Evolutionary conservation across 2,888 invertebrate species (phyloP), one percentile per base, ranked within the genome.

Genomic region (Acrobasis consociella): DNA sequence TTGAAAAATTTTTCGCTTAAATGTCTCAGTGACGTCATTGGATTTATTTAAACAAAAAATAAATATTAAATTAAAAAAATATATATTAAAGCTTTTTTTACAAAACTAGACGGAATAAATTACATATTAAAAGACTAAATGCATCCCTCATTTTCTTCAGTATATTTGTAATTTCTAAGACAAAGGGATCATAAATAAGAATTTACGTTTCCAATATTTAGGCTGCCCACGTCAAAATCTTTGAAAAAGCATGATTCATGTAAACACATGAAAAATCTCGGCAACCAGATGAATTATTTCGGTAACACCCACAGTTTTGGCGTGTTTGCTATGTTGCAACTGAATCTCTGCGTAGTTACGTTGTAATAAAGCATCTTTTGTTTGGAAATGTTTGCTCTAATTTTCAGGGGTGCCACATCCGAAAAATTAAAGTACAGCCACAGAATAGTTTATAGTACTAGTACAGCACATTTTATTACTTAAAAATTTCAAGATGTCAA

Each of bases 221-320:
- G 15, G 13, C n/a, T 38, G 13, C 31, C 31, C n/a, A 22, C 10
- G 37, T 3, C 15, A 55, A 55, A 55, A 39, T 9, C 37, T 31
- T 38, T 53, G 37, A 38, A 39, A 10, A 55, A 55, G 38, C 16
- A 55, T 39, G 55, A 16, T 64, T 65, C 63, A 60, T 63, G 67
- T 69, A 70, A 69, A 68, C 67, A 72, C 62, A 64, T 66, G 68
- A 68, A 73, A 74, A 76, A 67, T 64, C 73, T 65, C 71, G 69
- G 76, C 74, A 76, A 75, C 76, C 63, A 71, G 69, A 70, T 66
- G 70, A 76, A 77, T 78, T 80, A 79, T 75, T 77, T 76, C 60
- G 68, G 76, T 78, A 77, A 63, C 75, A 70, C 74, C 75, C 69
- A 70, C 72, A 64, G 67, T 65, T 10, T 70, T 67, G 62, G 59